Percentiles rank a stretch among this genome's conserved stretches.
These are phyloP conservation scores for Meandrina meandrites DNA, from an alignment of 92 coral and sea anemone genomes.

Conservation along the genomic window DNA sequence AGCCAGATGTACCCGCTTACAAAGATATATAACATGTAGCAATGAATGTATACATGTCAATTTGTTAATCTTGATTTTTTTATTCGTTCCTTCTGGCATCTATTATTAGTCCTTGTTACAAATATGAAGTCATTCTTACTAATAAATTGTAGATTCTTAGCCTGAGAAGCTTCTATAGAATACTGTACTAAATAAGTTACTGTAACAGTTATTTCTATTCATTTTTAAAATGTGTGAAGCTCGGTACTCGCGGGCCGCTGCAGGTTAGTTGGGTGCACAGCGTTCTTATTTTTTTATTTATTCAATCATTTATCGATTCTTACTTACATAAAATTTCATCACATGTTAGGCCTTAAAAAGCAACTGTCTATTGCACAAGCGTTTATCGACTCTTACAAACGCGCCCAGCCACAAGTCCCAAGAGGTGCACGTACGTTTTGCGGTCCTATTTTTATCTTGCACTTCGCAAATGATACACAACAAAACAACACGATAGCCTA, in stretches of 20 bases:
- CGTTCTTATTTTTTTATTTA: no score
- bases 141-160: neutral
- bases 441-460: neutral
- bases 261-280: no score
- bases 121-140: neutral
- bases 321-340: neutral
- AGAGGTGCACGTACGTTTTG: neutral
- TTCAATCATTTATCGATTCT: neutral
- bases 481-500: neutral
- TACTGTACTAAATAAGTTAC: neutral
- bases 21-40: neutral
- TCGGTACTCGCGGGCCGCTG: no score
- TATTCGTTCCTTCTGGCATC: neutral
- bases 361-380: neutral
- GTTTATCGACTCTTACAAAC: no score
- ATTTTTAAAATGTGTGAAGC: no score
- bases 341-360: no score
- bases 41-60: neutral
- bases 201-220: neutral
- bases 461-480: neutral
- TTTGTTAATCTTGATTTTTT: neutral
- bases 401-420: no score
- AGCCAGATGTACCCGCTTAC: no score
- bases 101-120: neutral
- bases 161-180: neutral